These are phyloP conservation scores for Phania funesta DNA, from an alignment of 2,888 invertebrate genomes.

Conservation along the genomic window DNA sequence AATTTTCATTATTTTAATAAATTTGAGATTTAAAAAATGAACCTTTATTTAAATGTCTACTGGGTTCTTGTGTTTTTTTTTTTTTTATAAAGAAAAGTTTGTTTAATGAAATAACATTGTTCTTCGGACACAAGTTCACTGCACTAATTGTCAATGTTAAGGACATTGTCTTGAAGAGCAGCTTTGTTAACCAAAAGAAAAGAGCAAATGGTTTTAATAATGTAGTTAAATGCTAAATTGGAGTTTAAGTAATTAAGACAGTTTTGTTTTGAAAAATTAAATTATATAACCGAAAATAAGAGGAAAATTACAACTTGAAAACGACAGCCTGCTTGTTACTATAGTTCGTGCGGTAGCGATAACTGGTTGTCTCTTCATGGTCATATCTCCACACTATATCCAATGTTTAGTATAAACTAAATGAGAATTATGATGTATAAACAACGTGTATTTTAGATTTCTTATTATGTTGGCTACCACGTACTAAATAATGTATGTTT, in stretches of 20 bases:
- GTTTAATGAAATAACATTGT: background rate
- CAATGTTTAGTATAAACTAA: too few species aligned
- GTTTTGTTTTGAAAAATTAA: conserved; percentile 16
- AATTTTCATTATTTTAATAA: too few species aligned
- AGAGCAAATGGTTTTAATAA: background rate
- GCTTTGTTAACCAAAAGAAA: background rate
- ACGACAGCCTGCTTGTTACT: too few species aligned
- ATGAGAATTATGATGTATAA: too few species aligned
- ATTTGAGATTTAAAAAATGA: too few species aligned
- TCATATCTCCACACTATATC: too few species aligned
- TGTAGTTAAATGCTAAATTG: conserved; percentile 37
- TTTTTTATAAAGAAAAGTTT: background rate
- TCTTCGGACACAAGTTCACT: conserved; percentile 32
- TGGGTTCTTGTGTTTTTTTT: background rate
- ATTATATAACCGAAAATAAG: background rate
- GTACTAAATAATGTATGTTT: too few species aligned
- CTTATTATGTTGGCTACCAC: too few species aligned
- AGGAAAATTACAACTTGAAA: background rate
- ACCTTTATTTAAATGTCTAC: background rate
- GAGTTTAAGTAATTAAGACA: conserved; percentile 9
- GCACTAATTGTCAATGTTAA: conserved; percentile 50
- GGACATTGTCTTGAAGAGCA: conserved; percentile 23
- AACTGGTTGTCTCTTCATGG: too few species aligned
- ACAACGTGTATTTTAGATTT: too few species aligned
- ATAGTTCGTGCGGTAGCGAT: too few species aligned